phyloP scores from a whole-genome alignment of 2,797 vertebrate genomes.

The Anguilla pacifica region DNA sequence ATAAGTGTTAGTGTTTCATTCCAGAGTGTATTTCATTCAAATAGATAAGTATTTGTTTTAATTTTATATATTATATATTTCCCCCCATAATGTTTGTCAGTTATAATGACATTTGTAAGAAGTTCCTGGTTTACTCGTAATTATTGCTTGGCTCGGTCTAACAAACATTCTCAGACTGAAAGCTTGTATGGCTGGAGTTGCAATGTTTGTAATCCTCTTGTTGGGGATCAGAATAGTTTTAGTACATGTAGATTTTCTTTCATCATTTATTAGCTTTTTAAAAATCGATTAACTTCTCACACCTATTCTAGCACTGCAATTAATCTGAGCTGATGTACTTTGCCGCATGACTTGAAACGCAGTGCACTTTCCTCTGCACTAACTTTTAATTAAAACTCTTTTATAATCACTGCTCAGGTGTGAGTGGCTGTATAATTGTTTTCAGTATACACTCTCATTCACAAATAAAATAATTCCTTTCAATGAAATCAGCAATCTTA shows the following conservation, averaged over 20 bases:
- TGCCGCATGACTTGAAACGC: not conserved
- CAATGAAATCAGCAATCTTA: not conserved
- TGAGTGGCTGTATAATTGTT: not conserved
- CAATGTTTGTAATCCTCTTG: not conserved
- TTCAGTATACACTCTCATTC: not conserved
- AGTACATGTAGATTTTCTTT: not conserved
- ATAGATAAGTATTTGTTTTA: not conserved
- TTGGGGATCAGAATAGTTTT: not conserved
- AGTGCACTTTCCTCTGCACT: not conserved
- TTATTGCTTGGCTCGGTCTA: not conserved
- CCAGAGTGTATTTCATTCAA: not conserved
- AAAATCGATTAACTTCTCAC: not conserved
- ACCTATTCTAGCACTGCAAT: not conserved
- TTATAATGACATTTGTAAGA: not conserved
- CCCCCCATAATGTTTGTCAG: not conserved
- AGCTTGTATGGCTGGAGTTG: not conserved
- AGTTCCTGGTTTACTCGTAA: not conserved
- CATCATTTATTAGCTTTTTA: not conserved
- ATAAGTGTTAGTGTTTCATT: not conserved
- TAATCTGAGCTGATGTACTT: not conserved
- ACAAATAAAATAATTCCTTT: not conserved
- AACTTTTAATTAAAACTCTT: not conserved
- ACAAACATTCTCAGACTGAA: not conserved
- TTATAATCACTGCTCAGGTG: slow-evolving; percentile 1
- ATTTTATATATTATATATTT: not conserved